Evolutionary conservation across 2,888 invertebrate species (phyloP).

Genomic region (Cosmorhoe ocellata): DNA sequence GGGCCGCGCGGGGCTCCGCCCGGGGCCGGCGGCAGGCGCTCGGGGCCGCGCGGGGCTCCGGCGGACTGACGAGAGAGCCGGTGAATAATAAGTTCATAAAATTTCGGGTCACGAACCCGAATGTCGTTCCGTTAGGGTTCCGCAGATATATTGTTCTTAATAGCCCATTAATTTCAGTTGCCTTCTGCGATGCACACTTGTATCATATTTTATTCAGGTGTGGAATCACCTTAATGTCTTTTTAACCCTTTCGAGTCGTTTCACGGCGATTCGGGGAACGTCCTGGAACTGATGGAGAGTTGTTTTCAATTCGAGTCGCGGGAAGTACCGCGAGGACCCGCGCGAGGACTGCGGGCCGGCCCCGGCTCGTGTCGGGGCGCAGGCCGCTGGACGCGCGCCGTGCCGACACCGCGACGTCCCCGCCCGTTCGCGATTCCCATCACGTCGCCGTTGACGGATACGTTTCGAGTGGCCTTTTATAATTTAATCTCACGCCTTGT

Average conservation of each 20-base stretch:
- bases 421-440: conserved; percentile 28
- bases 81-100: conserved; percentile 34
- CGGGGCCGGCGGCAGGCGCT: too few species aligned
- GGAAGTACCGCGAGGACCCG: too few species aligned
- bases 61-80: conserved; percentile 8
- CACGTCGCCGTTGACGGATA: conserved; percentile 48
- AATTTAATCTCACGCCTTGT: conserved; percentile 62
- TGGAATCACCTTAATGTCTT: conserved; percentile 26
- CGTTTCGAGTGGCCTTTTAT: conserved; percentile 57
- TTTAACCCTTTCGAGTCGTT: conserved; percentile 26
- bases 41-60: background rate
- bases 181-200: conserved; percentile 25
- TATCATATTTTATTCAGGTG: conserved; percentile 31
- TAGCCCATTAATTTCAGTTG: conserved; percentile 39
- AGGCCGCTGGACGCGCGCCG: too few species aligned
- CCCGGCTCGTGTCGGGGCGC: too few species aligned
- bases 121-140: conserved; percentile 26
- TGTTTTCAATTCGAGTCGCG: conserved; percentile 12
- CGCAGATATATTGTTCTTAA: conserved; percentile 32
- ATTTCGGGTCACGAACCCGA: conserved; percentile 42
- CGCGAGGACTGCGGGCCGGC: too few species aligned
- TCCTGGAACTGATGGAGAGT: conserved; percentile 26
- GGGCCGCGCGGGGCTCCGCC: too few species aligned
- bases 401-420: too few species aligned
- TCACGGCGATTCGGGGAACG: conserved; percentile 6